These are phyloP conservation scores for Campoletis raptor DNA, from an alignment of 2,888 invertebrate species.

Conservation along the genomic window DNA sequence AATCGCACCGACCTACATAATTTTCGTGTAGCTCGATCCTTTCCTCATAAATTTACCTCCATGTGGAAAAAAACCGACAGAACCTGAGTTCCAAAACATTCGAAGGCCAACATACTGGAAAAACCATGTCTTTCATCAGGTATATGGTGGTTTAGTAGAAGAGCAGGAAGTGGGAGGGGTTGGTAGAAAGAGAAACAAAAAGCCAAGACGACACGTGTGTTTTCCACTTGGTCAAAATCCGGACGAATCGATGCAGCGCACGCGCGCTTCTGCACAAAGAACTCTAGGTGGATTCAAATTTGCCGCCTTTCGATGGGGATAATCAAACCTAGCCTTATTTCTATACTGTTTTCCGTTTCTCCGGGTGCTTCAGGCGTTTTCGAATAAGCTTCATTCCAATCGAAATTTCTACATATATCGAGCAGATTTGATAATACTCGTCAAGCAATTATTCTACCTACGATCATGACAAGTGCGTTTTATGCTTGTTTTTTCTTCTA, in stretches of 20 bases:
- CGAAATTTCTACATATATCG: background rate
- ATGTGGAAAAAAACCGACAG: no score
- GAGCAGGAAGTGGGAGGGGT: background rate
- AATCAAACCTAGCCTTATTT: conserved; percentile 25
- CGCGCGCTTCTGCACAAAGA: conserved; percentile 9
- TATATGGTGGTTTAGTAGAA: background rate
- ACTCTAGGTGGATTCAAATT: conserved; percentile 26
- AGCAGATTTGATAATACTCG: background rate
- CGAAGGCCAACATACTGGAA: background rate
- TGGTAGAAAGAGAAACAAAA: background rate
- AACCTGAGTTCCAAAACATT: background rate
- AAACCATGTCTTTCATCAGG: background rate
- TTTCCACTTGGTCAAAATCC: conserved; percentile 28
- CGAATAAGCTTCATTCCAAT: background rate
- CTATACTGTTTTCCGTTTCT: background rate
- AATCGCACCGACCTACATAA: background rate
- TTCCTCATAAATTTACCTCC: background rate
- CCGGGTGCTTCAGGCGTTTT: background rate
- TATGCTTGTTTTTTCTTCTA: conserved; percentile 5
- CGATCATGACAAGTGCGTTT: background rate
- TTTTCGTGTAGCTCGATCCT: background rate
- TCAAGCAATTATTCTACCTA: background rate
- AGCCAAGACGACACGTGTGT: conserved; percentile 59
- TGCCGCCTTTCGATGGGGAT: conserved; percentile 27
- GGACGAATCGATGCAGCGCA: conserved; percentile 48